Evolutionary conservation across 2,888 invertebrate species (phyloP).

Genomic region (Diachrysia chrysitis): DNA sequence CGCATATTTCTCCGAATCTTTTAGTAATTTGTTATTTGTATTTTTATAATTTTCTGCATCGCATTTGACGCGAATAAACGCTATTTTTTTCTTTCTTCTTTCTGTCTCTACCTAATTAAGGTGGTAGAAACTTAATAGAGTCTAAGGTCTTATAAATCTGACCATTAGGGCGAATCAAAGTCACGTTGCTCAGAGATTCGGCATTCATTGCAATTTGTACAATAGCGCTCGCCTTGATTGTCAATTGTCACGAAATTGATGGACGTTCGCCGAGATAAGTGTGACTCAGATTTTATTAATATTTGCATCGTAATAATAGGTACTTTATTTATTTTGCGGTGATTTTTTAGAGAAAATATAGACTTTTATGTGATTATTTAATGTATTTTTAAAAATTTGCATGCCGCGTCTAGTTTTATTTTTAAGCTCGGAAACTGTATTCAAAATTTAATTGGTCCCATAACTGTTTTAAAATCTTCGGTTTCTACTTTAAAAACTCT

Average conservation of each 20-base stretch:
- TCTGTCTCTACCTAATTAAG: no score
- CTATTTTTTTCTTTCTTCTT: no score
- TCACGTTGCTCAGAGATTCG: background rate
- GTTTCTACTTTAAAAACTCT: no score
- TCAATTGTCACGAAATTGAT: conserved; percentile 57
- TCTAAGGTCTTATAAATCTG: conserved; percentile 3
- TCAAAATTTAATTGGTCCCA: no score
- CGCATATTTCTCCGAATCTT: no score
- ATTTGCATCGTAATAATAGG: conserved; percentile 13
- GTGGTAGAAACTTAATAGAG: background rate
- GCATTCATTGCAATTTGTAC: conserved; percentile 17
- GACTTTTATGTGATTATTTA: no score
- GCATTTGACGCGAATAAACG: no score
- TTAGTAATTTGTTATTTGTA: no score
- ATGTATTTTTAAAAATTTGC: no score
- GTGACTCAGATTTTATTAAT: conserved; percentile 49
- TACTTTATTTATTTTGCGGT: conserved; percentile 5
- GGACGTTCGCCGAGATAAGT: conserved; percentile 15
- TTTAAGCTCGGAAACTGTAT: background rate
- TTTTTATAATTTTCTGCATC: no score
- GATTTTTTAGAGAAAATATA: conserved; percentile 15
- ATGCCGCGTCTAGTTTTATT: no score
- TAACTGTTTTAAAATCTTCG: no score
- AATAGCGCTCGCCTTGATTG: conserved; percentile 53
- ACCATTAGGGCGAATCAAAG: background rate